Base-by-base conservation (phyloP, 2,113 vertebrate genomes). In the Riparia riparia region DNA sequence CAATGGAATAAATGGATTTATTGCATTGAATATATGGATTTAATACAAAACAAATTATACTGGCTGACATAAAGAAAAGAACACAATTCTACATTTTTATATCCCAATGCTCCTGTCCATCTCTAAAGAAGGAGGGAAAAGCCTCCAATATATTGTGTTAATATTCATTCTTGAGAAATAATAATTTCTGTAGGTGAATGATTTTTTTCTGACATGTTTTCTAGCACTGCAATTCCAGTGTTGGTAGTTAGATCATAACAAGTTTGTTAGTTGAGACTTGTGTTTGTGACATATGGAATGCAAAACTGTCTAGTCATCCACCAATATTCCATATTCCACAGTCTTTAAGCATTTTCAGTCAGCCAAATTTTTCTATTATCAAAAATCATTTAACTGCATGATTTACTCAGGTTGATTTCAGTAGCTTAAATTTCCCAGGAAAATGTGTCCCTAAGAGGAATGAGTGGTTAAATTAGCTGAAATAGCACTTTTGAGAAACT, bases 401-500 rank as follows among this genome's bases (percentile, higher is more conserved):
- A 98, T 98, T 97, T 98, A 96, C 97, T 97, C 92, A 80, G 92
- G 84, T 97, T 97, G 96, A 97, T 98, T 97, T 97, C 96, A 95
- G 90, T 90, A 96, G 95, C 95, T 98, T 96, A 97, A 98, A 97
- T 97, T 96, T 98, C 92, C 95, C 95, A 96, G 95, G 90, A 97
- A 98, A 98, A 98, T 94, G 87, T 97, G 95, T 97, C 96, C 97
- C 97, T 98, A 97, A 96, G 97, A 98, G 97, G 96, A 98, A 98
- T 97, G 96, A 97, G 95, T 98, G 96, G 96, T 96, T 98, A 98
- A 98, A 98, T 98, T 98, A 97, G 97, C 97, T 97, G 98, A 98
- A 98, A 98, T 98, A 84, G 97, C 95, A 98, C 96, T 98, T 98
- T 91, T 96, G 96, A 98, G 97, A 97, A 97, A 95, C 91, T 3